A percentile compares a stretch with the other conserved stretches of the same genome.
Conservation (phyloP, 2,113 vertebrate species). For the Caranx melampygus region DNA sequence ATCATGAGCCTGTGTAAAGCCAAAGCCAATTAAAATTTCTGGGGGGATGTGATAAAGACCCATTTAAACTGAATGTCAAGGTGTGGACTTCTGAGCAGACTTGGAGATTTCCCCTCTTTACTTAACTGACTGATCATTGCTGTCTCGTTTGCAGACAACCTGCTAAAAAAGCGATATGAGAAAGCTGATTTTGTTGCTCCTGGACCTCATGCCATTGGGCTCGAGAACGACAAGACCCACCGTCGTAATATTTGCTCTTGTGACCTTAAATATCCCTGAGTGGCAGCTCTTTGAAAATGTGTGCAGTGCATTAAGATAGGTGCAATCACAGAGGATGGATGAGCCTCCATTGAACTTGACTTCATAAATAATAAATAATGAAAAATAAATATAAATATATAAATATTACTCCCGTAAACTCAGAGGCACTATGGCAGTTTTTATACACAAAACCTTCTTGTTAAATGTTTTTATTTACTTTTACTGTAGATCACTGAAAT, state of each 20-base stretch:
- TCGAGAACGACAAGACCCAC: slow-evolving; percentile 56
- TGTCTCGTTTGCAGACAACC: slow-evolving; percentile 73
- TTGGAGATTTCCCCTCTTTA: slow-evolving; percentile 7
- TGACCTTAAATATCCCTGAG: slow-evolving; percentile 38
- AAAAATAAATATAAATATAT: too few species aligned
- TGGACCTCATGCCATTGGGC: slow-evolving; percentile 65
- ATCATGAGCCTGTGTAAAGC: background rate
- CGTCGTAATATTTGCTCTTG: slow-evolving; percentile 66
- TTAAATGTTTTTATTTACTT: background rate
- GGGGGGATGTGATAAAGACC: background rate
- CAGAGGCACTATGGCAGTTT: background rate
- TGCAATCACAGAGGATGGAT: slow-evolving; percentile 27
- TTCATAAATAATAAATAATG: background rate
- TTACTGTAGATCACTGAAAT: background rate
- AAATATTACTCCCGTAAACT: background rate
- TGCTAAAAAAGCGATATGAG: slow-evolving; percentile 72
- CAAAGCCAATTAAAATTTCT: background rate
- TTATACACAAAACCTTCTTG: background rate
- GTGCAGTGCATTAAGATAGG: slow-evolving; percentile 48
- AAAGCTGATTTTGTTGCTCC: slow-evolving; percentile 72
- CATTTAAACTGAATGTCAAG: background rate
- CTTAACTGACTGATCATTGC: slow-evolving; percentile 38
- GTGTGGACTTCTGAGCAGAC: slow-evolving; percentile 4
- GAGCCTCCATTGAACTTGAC: background rate
- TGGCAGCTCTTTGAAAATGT: slow-evolving; percentile 46